Conservation (phyloP, 2,797 vertebrate genomes). For the Artibeus jamaicensis region DNA sequence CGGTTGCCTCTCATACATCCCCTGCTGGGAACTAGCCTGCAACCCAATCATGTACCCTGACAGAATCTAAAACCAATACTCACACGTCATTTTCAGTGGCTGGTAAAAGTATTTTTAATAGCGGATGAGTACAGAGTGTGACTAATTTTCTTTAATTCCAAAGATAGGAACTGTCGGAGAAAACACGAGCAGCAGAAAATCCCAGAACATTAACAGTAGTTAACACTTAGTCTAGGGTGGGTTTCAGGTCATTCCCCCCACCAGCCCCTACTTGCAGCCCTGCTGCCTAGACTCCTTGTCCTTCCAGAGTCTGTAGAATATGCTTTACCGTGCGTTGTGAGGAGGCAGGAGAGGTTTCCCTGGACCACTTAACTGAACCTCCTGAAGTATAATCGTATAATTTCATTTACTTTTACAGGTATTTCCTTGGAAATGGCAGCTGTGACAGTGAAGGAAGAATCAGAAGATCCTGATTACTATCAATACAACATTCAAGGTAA, state of each 20-base stretch:
- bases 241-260: neutral
- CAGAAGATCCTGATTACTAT: slow-evolving; percentile 83
- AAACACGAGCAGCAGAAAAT: neutral
- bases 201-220: neutral
- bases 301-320: neutral
- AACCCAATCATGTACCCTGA: no score
- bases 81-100: neutral
- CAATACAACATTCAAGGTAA: slow-evolving; percentile 84
- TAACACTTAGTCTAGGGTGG: neutral
- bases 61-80: neutral
- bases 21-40: no score
- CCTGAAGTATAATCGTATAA: neutral
- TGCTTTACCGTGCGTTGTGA: rapidly evolving
- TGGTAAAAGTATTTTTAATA: neutral
- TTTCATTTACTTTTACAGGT: slow-evolving; percentile 70
- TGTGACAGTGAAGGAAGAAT: slow-evolving; percentile 83
- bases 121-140: neutral
- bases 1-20: no score
- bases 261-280: no score
- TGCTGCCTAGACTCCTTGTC: neutral
- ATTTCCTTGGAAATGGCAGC: slow-evolving; percentile 76
- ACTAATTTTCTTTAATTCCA: neutral
- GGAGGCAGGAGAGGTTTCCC: neutral
- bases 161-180: neutral
- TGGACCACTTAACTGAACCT: neutral